phyloP scores from a whole-genome alignment of 2,113 vertebrate genomes.

The Acanthisitta chloris region DNA sequence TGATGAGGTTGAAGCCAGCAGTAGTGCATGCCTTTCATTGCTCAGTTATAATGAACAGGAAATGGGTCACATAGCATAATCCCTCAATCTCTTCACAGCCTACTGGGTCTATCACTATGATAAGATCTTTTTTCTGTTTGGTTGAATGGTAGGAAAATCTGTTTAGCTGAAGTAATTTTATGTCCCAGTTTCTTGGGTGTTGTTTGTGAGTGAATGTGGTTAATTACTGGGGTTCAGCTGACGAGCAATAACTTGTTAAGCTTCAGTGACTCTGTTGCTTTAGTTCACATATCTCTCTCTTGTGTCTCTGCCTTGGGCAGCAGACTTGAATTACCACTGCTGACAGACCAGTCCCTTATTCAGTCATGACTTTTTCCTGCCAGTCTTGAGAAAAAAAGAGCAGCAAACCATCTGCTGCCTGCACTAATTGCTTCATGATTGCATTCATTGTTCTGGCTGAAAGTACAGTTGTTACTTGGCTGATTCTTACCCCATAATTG shows the following conservation, averaged over 20 bases:
- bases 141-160: background rate
- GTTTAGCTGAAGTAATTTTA: background rate
- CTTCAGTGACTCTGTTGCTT: background rate
- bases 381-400: conserved; percentile 14
- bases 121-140: background rate
- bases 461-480: background rate
- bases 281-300: background rate
- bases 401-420: conserved; percentile 29
- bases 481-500: background rate
- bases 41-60: background rate
- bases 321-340: background rate
- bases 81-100: background rate
- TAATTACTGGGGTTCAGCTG: conserved; percentile 32
- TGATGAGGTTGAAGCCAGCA: background rate
- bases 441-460: conserved; percentile 31
- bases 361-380: conserved; percentile 25
- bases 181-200: background rate
- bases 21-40: background rate
- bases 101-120: background rate
- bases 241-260: background rate
- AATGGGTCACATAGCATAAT: background rate
- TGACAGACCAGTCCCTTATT: conserved; percentile 32
- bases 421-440: conserved; percentile 57
- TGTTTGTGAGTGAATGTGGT: background rate
- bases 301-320: conserved; percentile 9